A percentile compares a stretch with the other conserved stretches of the same genome.
These are phyloP conservation scores for Pluvianellus socialis DNA, from an alignment of 2,113 vertebrate genomes.

Conservation along the genomic window DNA sequence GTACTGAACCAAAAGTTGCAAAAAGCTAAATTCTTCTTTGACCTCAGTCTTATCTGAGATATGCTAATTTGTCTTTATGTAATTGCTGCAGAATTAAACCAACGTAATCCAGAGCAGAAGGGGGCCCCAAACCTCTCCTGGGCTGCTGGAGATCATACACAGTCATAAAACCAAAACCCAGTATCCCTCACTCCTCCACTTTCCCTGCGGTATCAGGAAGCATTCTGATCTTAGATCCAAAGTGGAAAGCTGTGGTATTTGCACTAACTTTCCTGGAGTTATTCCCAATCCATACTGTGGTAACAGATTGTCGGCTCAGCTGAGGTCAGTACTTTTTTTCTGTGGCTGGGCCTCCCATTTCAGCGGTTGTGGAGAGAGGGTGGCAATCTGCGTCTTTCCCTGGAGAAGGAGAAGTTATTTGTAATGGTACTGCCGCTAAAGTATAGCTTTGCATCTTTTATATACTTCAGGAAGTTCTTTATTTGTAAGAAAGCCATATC, in stretches of 20 bases:
- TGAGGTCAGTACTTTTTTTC: not conserved
- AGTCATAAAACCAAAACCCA: not conserved
- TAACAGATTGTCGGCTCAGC: not conserved
- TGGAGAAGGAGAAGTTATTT: not conserved
- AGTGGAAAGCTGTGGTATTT: constrained; percentile 7
- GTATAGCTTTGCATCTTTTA: not conserved
- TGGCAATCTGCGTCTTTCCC: not conserved
- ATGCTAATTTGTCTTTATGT: not conserved
- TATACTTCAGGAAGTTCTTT: not conserved
- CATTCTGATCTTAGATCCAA: not conserved
- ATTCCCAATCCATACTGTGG: not conserved
- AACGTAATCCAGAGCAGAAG: not conserved
- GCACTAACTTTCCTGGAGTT: not conserved
- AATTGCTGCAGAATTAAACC: not conserved
- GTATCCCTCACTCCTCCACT: not conserved
- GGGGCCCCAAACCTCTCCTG: not conserved
- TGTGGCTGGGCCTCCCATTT: not conserved
- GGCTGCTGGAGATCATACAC: not conserved
- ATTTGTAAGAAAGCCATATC: not conserved
- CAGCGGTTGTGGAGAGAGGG: not conserved
- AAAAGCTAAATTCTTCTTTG: not conserved
- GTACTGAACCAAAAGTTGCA: not conserved
- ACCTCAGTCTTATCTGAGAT: not conserved
- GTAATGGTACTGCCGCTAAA: not conserved
- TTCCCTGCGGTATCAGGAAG: not conserved